A percentile compares a stretch with the other conserved stretches of the same genome.
Evolutionary conservation across 2,888 invertebrate genomes (phyloP).

Genomic region (Temnothorax unifasciatus): DNA sequence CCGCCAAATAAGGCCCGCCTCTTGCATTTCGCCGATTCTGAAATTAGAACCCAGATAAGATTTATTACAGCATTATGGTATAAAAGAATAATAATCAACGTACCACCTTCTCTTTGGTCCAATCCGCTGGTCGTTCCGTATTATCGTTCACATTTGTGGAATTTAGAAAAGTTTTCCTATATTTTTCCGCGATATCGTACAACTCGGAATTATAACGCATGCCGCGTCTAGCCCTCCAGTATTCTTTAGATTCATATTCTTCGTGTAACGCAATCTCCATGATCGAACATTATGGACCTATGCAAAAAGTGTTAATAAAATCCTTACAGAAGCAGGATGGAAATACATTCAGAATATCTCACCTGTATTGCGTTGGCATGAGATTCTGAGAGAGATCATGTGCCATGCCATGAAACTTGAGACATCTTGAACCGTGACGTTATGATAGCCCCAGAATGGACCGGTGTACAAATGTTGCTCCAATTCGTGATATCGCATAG

Average conservation of each 20-base stretch:
- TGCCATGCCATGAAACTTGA: slow-evolving; percentile 94
- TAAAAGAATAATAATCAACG: neutral
- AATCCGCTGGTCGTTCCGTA: slow-evolving; percentile 88
- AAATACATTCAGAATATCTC: slow-evolving; percentile 54
- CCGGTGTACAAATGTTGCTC: slow-evolving; percentile 85
- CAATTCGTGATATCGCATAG: slow-evolving; percentile 80
- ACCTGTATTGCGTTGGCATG: slow-evolving; percentile 86
- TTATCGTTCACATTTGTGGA: slow-evolving; percentile 89
- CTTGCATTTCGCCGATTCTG: slow-evolving; percentile 87
- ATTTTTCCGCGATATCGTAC: slow-evolving; percentile 90
- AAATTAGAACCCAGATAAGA: slow-evolving; percentile 60
- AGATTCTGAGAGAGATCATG: slow-evolving; percentile 90
- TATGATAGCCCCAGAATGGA: slow-evolving; percentile 91
- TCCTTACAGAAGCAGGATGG: slow-evolving; percentile 71
- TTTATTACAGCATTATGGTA: neutral
- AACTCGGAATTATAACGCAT: slow-evolving; percentile 95
- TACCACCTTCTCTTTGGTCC: slow-evolving; percentile 89
- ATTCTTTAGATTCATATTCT: slow-evolving; percentile 93
- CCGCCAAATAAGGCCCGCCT: slow-evolving; percentile 92
- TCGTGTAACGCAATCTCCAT: slow-evolving; percentile 96
- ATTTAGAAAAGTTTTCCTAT: slow-evolving; percentile 88
- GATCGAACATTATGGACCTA: slow-evolving; percentile 90
- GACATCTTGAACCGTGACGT: slow-evolving; percentile 90
- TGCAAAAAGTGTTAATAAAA: slow-evolving; percentile 77
- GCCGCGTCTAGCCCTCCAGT: slow-evolving; percentile 96